Evolutionary conservation across 2,113 vertebrate genomes (phyloP), one percentile per base, ranked within the genome.

Genomic region (Tyrannus savana): DNA sequence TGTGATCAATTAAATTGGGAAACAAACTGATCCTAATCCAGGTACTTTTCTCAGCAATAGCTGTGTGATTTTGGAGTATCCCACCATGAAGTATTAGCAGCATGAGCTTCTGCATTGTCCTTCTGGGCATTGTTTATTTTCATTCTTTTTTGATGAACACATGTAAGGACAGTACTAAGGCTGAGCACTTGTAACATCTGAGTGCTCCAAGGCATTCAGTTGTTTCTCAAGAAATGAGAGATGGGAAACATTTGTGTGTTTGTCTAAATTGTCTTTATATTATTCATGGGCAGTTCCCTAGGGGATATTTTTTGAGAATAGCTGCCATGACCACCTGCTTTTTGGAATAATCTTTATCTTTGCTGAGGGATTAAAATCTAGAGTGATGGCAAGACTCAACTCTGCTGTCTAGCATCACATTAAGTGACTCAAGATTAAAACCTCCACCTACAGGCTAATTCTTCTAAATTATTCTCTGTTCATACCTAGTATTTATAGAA

Each of bases 361-460:
- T 63, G 19, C 3, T 27, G 17, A 11, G 12, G 7, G 3, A 3
- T 73, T 59, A 76, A 89, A 84, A 35, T 31, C 8, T 10, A 49
- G 19, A 69, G 35, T 31, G 13, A 31, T 49, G 67, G 21, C 24
- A 85, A 91, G 27, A 11, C 64, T 79, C 46, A 82, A 3, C 9
- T 68, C 22, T 53, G 16, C 14, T 46, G 12, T 42, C 28, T 52
- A 30, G 5, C 2, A 1, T 55, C 25, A 14, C 8, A 7, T 76
- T 28, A 69, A 23, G 10, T 73, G 28, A 31, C 41, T 62, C 3
- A 7, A 33, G 27, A 25, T 60, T 41, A 44, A 7, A 10, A 12
- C 25, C 6, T 94, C 18, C n/a, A 35, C 1, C 4, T 30, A 30
- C 0, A 0, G n/a, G 15, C 8, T 49, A 27, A 22, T 46, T 87